Percentiles rank a stretch among this genome's conserved stretches.
These are phyloP conservation scores for Carposina sasakii DNA, from an alignment of 1,140 invertebrate genomes.

Conservation along the genomic window DNA sequence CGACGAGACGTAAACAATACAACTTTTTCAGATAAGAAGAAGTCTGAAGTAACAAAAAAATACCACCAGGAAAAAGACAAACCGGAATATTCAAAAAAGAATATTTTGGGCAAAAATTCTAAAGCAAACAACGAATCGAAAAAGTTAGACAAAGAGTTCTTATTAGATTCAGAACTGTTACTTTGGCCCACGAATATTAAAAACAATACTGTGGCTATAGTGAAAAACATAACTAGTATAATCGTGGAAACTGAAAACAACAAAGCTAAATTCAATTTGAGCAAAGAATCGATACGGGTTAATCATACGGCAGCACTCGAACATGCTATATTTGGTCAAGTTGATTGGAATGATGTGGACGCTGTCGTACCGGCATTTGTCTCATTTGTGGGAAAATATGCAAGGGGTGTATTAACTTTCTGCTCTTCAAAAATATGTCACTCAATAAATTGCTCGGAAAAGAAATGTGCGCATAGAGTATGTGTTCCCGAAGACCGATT, in stretches of 20 bases:
- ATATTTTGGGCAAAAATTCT: too few relatives aligned
- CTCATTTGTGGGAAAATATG: constrained; percentile 58
- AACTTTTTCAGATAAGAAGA: background rate
- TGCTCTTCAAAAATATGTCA: constrained; percentile 53
- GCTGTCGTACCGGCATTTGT: constrained; percentile 49
- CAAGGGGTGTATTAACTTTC: constrained; percentile 53
- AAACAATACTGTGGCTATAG: constrained; percentile 14
- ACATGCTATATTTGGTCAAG: constrained; percentile 52
- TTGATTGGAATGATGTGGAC: constrained; percentile 55
- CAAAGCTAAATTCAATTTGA: constrained; percentile 47
- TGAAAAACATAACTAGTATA: constrained; percentile 44
- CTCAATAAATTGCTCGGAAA: constrained; percentile 56
- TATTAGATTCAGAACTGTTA: constrained; percentile 36
- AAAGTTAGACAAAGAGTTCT: constrained; percentile 23
- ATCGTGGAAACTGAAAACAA: constrained; percentile 44
- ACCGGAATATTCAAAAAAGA: background rate
- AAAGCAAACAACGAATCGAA: constrained; percentile 20
- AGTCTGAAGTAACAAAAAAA: background rate
- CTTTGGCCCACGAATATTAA: constrained; percentile 43
- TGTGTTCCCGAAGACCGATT: constrained; percentile 45
- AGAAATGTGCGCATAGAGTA: constrained; percentile 48
- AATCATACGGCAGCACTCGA: constrained; percentile 43
- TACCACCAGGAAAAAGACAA: background rate
- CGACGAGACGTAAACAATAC: constrained; percentile 24
- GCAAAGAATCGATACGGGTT: constrained; percentile 32